A percentile compares a stretch with the other conserved stretches of the same genome.
Conservation (phyloP, 2,797 vertebrate genomes). For the Centroberyx gerrardi region DNA sequence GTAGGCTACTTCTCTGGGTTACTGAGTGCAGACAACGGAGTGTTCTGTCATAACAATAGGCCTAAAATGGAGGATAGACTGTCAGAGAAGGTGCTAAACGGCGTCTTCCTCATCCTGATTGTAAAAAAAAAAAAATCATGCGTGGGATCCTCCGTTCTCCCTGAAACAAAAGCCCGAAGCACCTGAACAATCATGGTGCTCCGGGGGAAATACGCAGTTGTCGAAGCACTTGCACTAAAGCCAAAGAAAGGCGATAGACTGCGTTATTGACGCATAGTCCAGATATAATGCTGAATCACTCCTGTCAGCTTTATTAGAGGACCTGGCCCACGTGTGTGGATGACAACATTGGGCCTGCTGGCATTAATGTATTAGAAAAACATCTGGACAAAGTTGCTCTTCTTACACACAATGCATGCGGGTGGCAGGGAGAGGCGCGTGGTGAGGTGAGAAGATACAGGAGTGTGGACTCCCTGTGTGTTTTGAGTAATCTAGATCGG, state of each 20-base stretch:
- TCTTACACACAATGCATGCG: neutral
- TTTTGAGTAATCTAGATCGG: neutral
- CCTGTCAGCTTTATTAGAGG: constrained; percentile 35
- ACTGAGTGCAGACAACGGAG: too few species aligned
- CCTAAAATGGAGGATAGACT: neutral
- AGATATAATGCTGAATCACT: constrained; percentile 77
- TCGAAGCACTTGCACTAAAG: constrained; percentile 4
- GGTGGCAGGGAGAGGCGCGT: constrained; percentile 1
- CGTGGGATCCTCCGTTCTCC: neutral
- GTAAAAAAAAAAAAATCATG: constrained; percentile 4
- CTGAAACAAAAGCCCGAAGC: constrained; percentile 69
- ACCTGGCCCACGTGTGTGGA: constrained; percentile 48
- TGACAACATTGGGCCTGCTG: constrained; percentile 55
- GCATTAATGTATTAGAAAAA: neutral
- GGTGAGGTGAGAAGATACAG: constrained; percentile 2
- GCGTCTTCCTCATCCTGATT: neutral
- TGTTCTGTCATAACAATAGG: neutral
- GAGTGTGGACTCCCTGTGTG: neutral
- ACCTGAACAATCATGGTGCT: constrained; percentile 45
- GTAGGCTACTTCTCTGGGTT: too few species aligned
- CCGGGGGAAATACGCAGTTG: constrained; percentile 13
- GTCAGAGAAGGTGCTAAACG: neutral
- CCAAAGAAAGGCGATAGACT: constrained; percentile 34
- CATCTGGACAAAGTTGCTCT: neutral
- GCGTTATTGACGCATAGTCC: constrained; percentile 63